Conservation (phyloP, 2,797 vertebrate species). For the Sylvia borin region DNA sequence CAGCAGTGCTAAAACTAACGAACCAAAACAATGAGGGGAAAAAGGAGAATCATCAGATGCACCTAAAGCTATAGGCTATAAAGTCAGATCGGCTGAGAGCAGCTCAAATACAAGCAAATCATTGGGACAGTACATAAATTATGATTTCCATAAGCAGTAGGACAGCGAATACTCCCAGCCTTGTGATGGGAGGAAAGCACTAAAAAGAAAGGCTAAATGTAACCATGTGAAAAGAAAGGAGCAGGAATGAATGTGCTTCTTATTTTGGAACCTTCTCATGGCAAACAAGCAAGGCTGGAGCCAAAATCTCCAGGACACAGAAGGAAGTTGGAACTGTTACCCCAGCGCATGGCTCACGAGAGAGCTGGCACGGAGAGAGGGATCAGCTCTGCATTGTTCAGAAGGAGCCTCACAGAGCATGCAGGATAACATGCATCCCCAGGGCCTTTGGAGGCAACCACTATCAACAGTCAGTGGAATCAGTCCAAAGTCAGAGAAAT, state of each 20-base stretch:
- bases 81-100: background rate
- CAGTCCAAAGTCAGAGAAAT: constrained; percentile 6
- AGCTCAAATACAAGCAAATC: constrained; percentile 8
- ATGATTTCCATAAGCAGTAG: background rate
- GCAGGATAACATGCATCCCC: constrained; percentile 9
- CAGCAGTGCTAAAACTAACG: constrained; percentile 54
- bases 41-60: constrained; percentile 11
- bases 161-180: background rate
- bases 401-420: constrained; percentile 20
- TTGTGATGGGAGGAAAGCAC: background rate
- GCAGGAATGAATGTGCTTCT: constrained; percentile 29
- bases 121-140: constrained; percentile 15
- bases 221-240: constrained; percentile 21
- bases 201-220: constrained; percentile 26
- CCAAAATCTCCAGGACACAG: constrained; percentile 50
- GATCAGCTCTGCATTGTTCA: constrained; percentile 29
- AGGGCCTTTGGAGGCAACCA: constrained; percentile 5
- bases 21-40: constrained; percentile 37
- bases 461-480: constrained; percentile 26
- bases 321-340: constrained; percentile 25
- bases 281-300: constrained; percentile 44
- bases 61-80: constrained; percentile 37
- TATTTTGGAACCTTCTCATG: constrained; percentile 57
- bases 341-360: background rate
- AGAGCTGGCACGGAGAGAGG: constrained; percentile 9